Conservation (phyloP, 2,888 invertebrate species). For the Automeris io region DNA sequence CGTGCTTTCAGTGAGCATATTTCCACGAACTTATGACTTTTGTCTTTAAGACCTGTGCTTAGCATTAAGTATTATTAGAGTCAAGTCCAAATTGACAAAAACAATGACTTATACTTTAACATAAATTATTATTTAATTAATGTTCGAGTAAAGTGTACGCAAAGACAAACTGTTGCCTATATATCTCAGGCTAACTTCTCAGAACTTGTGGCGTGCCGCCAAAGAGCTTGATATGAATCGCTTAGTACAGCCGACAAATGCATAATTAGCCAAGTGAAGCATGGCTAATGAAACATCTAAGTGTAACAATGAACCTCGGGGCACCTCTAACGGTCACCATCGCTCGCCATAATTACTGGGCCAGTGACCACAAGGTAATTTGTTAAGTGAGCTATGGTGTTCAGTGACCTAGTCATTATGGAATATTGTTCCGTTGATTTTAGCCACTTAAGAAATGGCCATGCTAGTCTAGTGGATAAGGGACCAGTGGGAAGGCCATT, state of each 20-base stretch:
- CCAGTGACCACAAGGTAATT: slow-evolving; percentile 12
- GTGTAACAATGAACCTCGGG: slow-evolving; percentile 36
- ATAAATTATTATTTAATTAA: too few relatives aligned
- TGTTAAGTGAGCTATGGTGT: slow-evolving; percentile 9
- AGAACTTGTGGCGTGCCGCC: background rate
- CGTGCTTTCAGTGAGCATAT: too few relatives aligned
- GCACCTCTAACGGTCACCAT: slow-evolving; percentile 35
- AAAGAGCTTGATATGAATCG: background rate
- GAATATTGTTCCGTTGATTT: background rate
- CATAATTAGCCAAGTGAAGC: slow-evolving; percentile 15
- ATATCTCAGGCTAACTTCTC: background rate
- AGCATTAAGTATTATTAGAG: too few relatives aligned
- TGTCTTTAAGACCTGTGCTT: too few relatives aligned
- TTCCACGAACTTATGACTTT: too few relatives aligned
- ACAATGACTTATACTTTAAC: too few relatives aligned
- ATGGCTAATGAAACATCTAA: slow-evolving; percentile 28
- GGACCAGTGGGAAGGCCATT: too few relatives aligned
- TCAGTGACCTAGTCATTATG: slow-evolving; percentile 6
- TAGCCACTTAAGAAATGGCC: too few relatives aligned
- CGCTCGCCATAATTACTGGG: slow-evolving; percentile 36
- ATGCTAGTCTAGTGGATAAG: too few relatives aligned
- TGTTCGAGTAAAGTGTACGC: too few relatives aligned
- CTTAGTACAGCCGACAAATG: slow-evolving; percentile 7
- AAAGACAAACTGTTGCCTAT: background rate
- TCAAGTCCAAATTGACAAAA: too few relatives aligned